Evolutionary conservation across 2,797 vertebrate species (phyloP), one percentile per base, ranked within the genome.

Genomic region (Tokudaia muenninki): DNA sequence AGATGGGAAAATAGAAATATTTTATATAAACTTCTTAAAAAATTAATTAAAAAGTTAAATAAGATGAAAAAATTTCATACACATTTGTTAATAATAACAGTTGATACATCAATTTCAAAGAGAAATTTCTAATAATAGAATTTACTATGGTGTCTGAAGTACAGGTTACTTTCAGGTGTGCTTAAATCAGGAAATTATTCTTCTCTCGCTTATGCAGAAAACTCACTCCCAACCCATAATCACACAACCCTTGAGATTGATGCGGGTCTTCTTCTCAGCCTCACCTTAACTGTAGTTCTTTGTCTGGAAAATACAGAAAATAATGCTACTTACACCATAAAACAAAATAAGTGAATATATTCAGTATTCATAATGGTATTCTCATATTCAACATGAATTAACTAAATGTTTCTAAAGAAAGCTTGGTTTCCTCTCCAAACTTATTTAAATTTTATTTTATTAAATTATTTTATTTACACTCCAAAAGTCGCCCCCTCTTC

Each of bases 321-420:
- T 79, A 72, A 44, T n/a, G 70, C 1, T 47, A 8, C 82, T 86
- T 47, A 19, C 6, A 63, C 19, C 41, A 67, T 41, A 61, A 57
- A 37, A 61, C 70, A 80, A 90, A 72, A 31, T 19, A 19, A 74
- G 2, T 94, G 37, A 84, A 78, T 50, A 59, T 47, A 82, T 21
- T 22, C 13, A 41, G 26, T 74, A 3, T 67, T 10, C 7, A 31
- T 41, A 70, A 52, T 24, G 16, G 21, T 41, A 14, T 57, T 55
- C 4, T 50, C 47, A 65, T 57, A 41, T 7, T 14, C 94, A 77
- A n/a, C 26, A 44, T 88, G 29, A 94, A 52, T 52, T 82, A 67
- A 50, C 44, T 92, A 72, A 87, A 87, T 77, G n/a, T 8, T 61
- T 92, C 84, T 17, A 95, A 90, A 63, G 79, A 61, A 78, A 63